Base-by-base conservation (phyloP, 2,797 vertebrate genomes). In the Varecia variegata region DNA sequence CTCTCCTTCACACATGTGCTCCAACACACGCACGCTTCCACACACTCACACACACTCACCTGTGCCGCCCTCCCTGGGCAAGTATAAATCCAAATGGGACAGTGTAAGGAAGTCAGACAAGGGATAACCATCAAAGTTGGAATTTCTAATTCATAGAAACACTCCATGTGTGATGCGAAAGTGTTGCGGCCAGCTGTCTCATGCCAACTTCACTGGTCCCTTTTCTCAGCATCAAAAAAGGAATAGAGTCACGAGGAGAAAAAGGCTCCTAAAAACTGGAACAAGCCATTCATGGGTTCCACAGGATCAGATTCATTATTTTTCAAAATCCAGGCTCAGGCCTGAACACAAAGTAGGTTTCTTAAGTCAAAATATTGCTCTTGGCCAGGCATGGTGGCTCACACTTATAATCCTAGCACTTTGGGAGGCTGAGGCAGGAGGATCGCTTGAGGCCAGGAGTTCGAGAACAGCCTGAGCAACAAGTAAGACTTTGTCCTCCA, bases 191-290 rank as follows among this genome's bases (percentile, higher is more conserved):
- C 85, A 25, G 17, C 2, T 15, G 27, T 27, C 70, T n/a, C 32
- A 7, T n/a, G 45, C 9, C 30, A 0, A 12, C 71, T 27, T 13
- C 9, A 8, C 0, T 23, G 30, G 62, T n/a, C 38, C 32, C 10
- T 88, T 71, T 79, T 38, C 25, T 93, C 47, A 50, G 68, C 30
- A 25, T 65, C 15, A 13, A 45, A 68, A 50, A 56, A 50, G 21
- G 27, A 43, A n/a, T 12, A 40, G 58, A 62, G 30, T 2, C 30
- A 17, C 7, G 25, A 1, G 23, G 21, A 77, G 85, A 43, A 50
- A 79, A 60, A 32, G 18, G 1, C 38, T 43, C 27, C 45, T 43
- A 23, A 80, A 71, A 74, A 32, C n/a, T 20, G 47, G 11, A 70
- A 21, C 9, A 52, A 73, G 47, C 5, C 27, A 12, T 67, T 54